Evolutionary conservation across 2,113 vertebrate genomes (phyloP).

Genomic region (Spea bombifrons): DNA sequence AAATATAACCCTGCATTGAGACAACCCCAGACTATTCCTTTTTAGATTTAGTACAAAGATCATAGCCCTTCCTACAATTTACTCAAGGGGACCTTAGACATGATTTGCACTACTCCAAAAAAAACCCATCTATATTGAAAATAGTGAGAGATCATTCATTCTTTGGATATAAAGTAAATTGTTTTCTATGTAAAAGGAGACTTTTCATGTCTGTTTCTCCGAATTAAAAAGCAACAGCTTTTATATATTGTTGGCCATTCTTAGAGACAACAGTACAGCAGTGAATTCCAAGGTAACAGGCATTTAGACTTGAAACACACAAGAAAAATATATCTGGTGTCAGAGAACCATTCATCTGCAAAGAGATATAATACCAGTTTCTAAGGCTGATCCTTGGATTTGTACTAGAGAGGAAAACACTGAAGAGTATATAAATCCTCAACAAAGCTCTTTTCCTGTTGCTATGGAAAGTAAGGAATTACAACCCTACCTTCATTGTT

Average conservation of each 20-base stretch:
- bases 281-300: slow-evolving; percentile 47
- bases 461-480: slow-evolving; percentile 35
- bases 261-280: slow-evolving; percentile 30
- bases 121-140: not conserved
- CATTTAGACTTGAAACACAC: slow-evolving; percentile 46
- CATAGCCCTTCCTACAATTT: too few species aligned
- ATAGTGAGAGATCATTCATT: not conserved
- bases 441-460: slow-evolving; percentile 46
- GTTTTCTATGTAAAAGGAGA: not conserved
- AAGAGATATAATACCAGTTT: slow-evolving; percentile 47
- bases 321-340: slow-evolving; percentile 47
- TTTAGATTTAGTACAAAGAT: too few species aligned
- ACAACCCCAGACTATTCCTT: too few species aligned
- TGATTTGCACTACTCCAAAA: not conserved
- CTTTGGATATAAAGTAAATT: not conserved
- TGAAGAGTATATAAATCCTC: slow-evolving; percentile 48
- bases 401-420: slow-evolving; percentile 46
- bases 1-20: too few species aligned
- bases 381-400: slow-evolving; percentile 49
- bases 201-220: slow-evolving; percentile 16
- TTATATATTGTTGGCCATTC: slow-evolving; percentile 25
- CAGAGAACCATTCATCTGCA: slow-evolving; percentile 47
- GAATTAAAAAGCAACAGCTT: slow-evolving; percentile 20
- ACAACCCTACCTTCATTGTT: slow-evolving; percentile 41
- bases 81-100: too few species aligned